Conservation (phyloP, 1,140 invertebrate genomes). For the Drosophila kepulauana region DNA sequence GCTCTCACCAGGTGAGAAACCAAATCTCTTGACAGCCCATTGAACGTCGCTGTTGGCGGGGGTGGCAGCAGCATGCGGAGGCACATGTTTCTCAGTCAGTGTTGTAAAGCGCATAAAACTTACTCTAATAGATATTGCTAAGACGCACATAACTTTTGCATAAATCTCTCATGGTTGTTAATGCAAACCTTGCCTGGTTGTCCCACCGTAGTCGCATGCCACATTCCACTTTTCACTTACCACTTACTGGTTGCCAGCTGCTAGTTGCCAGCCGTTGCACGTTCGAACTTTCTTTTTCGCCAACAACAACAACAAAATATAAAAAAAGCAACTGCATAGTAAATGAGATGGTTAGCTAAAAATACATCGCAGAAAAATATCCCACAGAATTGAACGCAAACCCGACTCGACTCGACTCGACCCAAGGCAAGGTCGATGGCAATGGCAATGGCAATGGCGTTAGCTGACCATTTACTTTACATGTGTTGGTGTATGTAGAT, state of each 20-base stretch:
- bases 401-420: neutral
- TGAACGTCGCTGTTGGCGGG: too few species aligned
- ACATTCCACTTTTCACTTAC: slow-evolving; percentile 1
- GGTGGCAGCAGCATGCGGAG: neutral
- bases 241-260: slow-evolving; percentile 26
- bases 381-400: slow-evolving; percentile 16
- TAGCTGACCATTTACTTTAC: slow-evolving; percentile 20
- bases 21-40: slow-evolving; percentile 37
- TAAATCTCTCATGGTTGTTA: slow-evolving; percentile 73
- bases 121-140: slow-evolving; percentile 36
- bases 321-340: slow-evolving; percentile 43
- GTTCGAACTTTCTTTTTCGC: slow-evolving; percentile 62
- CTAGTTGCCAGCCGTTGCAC: slow-evolving; percentile 45
- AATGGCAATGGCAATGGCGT: slow-evolving; percentile 26
- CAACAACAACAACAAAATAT: slow-evolving; percentile 13
- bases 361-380: slow-evolving; percentile 40
- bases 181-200: slow-evolving; percentile 58
- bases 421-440: slow-evolving; percentile 29
- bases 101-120: slow-evolving; percentile 13
- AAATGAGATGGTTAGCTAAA: slow-evolving; percentile 69
- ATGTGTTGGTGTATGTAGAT: slow-evolving; percentile 1
- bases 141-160: slow-evolving; percentile 68
- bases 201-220: slow-evolving; percentile 6
- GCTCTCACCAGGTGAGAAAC: slow-evolving; percentile 43
- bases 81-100: too few species aligned